These are phyloP conservation scores for Trachelus iudaicus DNA, from an alignment of 2,888 invertebrate genomes.

Conservation along the genomic window DNA sequence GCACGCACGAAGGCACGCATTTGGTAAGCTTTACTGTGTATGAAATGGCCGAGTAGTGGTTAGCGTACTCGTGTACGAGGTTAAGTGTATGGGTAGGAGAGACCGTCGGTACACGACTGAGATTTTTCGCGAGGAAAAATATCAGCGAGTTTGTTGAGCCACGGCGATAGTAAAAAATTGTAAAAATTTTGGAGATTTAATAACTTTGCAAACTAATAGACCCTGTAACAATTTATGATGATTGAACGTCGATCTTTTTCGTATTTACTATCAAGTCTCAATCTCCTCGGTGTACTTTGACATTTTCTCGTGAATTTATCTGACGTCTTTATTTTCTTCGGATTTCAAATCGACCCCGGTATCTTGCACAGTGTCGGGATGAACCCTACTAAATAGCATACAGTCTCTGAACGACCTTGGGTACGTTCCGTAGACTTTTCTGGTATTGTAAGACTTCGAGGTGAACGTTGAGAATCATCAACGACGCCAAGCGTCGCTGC, in stretches of 20 bases:
- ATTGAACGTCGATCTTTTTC: not conserved
- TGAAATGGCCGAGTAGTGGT: not conserved
- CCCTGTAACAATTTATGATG: not conserved
- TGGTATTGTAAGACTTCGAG: not conserved
- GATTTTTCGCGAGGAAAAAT: not conserved
- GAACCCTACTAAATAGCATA: not conserved
- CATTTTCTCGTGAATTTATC: not conserved
- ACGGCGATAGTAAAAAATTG: not conserved
- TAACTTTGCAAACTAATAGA: not conserved
- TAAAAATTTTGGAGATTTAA: not conserved
- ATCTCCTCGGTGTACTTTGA: not conserved
- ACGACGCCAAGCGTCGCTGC: not conserved
- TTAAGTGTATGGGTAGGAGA: not conserved
- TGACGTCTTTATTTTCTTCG: not conserved
- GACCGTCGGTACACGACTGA: not conserved
- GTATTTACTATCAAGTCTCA: not conserved
- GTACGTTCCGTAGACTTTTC: not conserved
- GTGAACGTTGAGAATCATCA: not conserved
- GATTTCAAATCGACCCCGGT: not conserved
- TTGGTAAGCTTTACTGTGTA: not conserved
- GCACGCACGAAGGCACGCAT: slow-evolving; percentile 19
- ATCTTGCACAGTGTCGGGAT: not conserved
- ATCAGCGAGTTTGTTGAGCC: not conserved
- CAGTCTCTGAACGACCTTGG: not conserved
- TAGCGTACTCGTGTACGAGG: not conserved